Conservation (phyloP, 2,797 vertebrate genomes). For the Delichon dasypus region DNA sequence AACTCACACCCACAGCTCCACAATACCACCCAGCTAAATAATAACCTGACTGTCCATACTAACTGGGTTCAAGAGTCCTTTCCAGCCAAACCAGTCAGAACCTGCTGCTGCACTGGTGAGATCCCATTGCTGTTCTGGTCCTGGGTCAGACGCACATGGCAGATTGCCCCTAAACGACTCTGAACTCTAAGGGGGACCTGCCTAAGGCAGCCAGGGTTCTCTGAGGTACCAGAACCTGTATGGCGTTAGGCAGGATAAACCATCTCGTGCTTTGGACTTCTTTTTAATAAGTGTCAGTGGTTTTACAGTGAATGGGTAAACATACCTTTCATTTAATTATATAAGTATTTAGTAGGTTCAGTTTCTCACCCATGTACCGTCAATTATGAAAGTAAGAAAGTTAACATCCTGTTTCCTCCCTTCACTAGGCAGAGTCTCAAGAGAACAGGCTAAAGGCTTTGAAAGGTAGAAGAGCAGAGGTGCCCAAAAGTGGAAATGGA, state of each 20-base stretch:
- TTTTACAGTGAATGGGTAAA: background rate
- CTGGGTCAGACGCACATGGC: background rate
- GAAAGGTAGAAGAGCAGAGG: background rate
- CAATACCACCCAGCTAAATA: background rate
- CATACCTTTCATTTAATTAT: background rate
- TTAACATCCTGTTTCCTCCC: background rate
- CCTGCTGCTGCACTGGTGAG: background rate
- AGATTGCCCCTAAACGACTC: background rate
- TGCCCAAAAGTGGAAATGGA: background rate
- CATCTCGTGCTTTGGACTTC: background rate
- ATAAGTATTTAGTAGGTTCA: background rate
- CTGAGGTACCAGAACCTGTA: background rate
- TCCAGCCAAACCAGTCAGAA: background rate
- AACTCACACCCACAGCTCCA: background rate
- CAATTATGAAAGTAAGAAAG: background rate
- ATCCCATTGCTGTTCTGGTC: background rate
- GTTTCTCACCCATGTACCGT: background rate
- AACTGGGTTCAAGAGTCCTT: background rate
- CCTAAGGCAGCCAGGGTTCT: background rate
- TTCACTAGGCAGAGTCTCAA: background rate
- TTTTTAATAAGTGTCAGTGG: background rate
- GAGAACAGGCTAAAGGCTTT: background rate
- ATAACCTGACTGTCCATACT: background rate
- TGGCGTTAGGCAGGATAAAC: background rate
- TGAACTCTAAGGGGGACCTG: background rate